Evolutionary conservation across 2,888 invertebrate genomes (phyloP).

Genomic region (Sepiola atlantica): DNA sequence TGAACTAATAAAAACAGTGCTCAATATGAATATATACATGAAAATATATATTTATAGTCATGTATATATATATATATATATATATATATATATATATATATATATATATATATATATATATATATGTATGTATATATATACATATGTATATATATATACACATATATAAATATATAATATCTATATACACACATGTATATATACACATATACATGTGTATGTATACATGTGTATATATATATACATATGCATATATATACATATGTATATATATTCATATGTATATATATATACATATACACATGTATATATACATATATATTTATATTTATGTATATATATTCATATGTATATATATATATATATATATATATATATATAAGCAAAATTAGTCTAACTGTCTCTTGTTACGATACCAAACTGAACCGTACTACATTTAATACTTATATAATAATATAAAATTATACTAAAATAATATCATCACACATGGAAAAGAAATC

Average conservation of each 20-base stretch:
- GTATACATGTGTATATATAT: background rate
- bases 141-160: background rate
- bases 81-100: background rate
- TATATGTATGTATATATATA: background rate
- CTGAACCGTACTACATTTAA: background rate
- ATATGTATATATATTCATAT: background rate
- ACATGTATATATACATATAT: background rate
- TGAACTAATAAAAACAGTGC: no score
- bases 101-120: background rate
- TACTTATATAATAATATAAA: background rate
- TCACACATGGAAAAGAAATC: background rate
- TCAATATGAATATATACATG: background rate
- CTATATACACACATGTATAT: background rate
- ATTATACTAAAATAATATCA: background rate
- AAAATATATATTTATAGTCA: background rate
- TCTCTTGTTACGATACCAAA: background rate
- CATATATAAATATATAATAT: background rate
- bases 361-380: slow-evolving; percentile 47
- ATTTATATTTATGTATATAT: slow-evolving; percentile 4
- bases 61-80: background rate
- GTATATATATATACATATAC: background rate
- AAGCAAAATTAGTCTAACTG: background rate
- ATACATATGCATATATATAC: background rate
- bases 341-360: background rate
- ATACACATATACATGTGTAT: background rate